Conservation (phyloP, 2,888 invertebrate species). For the Eupithecia tripunctaria region DNA sequence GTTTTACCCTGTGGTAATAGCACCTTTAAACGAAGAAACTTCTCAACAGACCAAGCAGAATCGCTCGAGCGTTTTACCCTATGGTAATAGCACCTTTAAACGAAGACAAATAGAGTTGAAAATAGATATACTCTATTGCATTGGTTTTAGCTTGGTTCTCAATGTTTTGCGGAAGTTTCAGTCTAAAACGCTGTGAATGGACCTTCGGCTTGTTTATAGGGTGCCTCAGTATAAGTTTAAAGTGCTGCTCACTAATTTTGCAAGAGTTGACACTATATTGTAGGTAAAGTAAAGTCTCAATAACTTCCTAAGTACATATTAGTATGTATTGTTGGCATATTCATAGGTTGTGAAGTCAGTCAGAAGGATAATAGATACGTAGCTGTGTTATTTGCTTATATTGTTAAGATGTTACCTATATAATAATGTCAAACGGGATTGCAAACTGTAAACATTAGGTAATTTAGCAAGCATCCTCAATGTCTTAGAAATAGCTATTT, state of each 20-base stretch:
- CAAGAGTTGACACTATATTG: constrained; percentile 38
- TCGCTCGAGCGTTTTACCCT: neutral
- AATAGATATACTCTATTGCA: neutral
- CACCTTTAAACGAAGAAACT: neutral
- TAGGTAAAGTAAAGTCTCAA: constrained; percentile 43
- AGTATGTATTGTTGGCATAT: constrained; percentile 30
- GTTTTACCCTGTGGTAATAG: neutral
- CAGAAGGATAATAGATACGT: constrained; percentile 11
- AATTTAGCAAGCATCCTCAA: neutral
- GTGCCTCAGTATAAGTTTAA: neutral
- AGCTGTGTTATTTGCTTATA: neutral
- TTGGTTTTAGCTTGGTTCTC: neutral
- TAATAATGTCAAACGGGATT: neutral
- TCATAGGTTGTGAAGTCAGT: constrained; percentile 33
- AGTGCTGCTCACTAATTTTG: constrained; percentile 34
- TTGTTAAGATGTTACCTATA: neutral
- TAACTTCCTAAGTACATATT: constrained; percentile 31
- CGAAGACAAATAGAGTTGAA: neutral
- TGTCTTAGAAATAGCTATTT: neutral
- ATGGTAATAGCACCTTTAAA: constrained; percentile 1
- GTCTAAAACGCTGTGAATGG: neutral
- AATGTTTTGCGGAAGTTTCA: neutral
- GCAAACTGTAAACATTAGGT: neutral
- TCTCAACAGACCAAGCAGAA: constrained; percentile 9
- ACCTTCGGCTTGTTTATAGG: neutral